A percentile compares a stretch with the other conserved stretches of the same genome.
These are phyloP conservation scores for Ceratotherium simum DNA, from an alignment of 2,113 vertebrate genomes.

Conservation along the genomic window DNA sequence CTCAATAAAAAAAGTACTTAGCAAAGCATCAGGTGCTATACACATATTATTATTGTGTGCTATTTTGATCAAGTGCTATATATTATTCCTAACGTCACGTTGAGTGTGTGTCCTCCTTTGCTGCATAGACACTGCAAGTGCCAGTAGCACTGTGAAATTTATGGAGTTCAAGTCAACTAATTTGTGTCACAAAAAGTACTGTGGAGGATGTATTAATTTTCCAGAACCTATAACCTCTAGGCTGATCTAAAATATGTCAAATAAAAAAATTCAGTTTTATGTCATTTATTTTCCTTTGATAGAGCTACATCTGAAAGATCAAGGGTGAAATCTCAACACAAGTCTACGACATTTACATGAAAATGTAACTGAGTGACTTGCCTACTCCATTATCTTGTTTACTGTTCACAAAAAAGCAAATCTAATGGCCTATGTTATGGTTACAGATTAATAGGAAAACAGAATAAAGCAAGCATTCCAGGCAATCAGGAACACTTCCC, in stretches of 20 bases:
- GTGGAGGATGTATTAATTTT: background rate
- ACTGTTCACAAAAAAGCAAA: background rate
- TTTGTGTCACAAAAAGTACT: background rate
- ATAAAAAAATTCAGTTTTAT: background rate
- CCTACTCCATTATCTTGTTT: background rate
- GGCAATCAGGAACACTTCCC: background rate
- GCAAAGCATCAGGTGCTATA: background rate
- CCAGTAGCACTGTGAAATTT: background rate
- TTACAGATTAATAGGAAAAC: background rate
- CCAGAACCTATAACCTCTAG: background rate
- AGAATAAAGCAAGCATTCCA: background rate
- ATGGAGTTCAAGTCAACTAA: background rate
- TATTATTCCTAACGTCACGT: background rate
- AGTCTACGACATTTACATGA: background rate
- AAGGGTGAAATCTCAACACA: background rate
- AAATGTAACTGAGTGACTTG: background rate
- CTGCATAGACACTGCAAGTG: rapidly evolving
- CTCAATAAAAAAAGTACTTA: background rate
- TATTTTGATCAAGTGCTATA: too few relatives aligned
- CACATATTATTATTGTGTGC: too few relatives aligned
- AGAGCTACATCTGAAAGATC: background rate
- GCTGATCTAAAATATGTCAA: background rate
- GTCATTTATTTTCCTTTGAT: background rate
- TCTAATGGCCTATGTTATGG: background rate
- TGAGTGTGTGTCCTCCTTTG: background rate